Base-by-base conservation (phyloP, 2,888 invertebrate genomes). In the Aspidiotus rigidus region DNA sequence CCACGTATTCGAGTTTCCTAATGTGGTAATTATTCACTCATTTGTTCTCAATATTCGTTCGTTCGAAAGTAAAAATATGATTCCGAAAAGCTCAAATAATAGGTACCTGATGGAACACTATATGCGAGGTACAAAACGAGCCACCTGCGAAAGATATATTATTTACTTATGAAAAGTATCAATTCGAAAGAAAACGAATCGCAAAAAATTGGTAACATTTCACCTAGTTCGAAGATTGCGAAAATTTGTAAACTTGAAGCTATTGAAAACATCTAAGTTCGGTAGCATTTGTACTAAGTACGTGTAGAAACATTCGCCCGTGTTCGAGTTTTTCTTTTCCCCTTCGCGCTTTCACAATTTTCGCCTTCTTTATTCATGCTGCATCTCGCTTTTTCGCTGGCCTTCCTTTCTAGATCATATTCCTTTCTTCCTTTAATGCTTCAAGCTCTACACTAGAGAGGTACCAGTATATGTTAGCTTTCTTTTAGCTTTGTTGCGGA, bases 281-380 rank as follows among this genome's bases (percentile, higher is more conserved):
- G 66, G 66, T 66, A 66, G 66, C 66, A 66, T 66, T 66, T 66
- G 66, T 66, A 66, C 59, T 66, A 66, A 66, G 66, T 66, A 66
- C 66, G 66, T 66, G 66, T 66, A 44, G 66, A 59, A 66, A 59
- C 59, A 57, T 49, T 59, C 42, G 17, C 10, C 40, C 66, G 59
- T 66, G 57, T 59, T 62, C 60, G 8, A 60, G 17, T 62, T 40
- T 40, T 66, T 49, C 49, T 59, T 59, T 9, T 41, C 15, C 8
- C 62, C 17, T 66, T 60, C 59, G 54, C 39, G 17, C n/a, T 60
- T 40, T 64, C 41, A 28, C 54, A 28, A 28, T 39, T 64, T 49
- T 62, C 15, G 39, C 53, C 53, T 64, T 57, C 39, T 39, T 17
- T 40, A 39, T 64, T 54, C 11, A 54, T 64, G 39, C 56, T 64